Base-by-base conservation (phyloP, 2,888 invertebrate genomes). In the Apamea anceps region DNA sequence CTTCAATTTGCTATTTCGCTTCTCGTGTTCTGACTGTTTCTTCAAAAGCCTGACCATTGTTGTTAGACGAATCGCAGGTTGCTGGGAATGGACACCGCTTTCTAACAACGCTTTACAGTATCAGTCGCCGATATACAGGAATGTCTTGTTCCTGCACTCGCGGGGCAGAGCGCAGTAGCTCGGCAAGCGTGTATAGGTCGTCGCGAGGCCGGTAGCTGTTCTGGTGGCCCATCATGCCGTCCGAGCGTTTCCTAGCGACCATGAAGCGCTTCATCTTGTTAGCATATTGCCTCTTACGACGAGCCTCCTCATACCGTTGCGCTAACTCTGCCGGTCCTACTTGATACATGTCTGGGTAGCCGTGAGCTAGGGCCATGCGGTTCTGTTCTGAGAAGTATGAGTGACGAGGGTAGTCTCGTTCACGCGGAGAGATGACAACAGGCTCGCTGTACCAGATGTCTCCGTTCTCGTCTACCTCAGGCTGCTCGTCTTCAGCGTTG, bases 391-490 rank as follows among this genome's bases (percentile, higher is more conserved):
- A 97, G 88, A 97, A 97, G 87, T 96, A 96, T 0, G 97, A 94
- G 89, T 96, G 95, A 87, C 95, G 94, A 73, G 97, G 94, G 87
- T 94, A 96, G 66, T 96, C 96, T 63, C 94, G 94, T 79, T 96
- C 96, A 25, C 94, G 95, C 0, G 96, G 94, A 15, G 94, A 92
- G 8, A 97, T 95, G n/a, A 97, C 96, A 0, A 97, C 97, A 0
- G 97, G 97, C 79, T 96, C 97, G 88, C 97, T 97, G 91, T 97
- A 95, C 97, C 97, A 97, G 77, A 97, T 96, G 67, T 97, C 97
- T 10, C 97, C 97, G 82, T 97, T 97, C 72, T 97, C 97, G 42
- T 96, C 95, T 8, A 97, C 96, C 80, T 96, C 96, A 1, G 96
- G 94, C 78, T 97, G 96, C 25, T 97, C 97, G n/a, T 97, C 96